Conservation (phyloP, 2,888 invertebrate species). For the Pseudanteris insignis region DNA sequence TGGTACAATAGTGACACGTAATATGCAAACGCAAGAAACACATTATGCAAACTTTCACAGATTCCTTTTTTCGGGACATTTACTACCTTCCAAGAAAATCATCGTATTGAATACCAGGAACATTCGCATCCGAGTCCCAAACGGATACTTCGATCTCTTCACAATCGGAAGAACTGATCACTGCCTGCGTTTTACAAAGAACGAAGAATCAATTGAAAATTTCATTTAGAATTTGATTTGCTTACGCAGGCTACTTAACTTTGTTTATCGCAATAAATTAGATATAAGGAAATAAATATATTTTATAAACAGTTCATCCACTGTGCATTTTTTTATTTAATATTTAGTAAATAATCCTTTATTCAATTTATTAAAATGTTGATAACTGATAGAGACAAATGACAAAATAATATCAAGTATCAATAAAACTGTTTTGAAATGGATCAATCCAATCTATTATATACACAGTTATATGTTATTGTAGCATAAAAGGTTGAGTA, state of each 20-base stretch:
- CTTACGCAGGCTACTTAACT: conserved; percentile 10
- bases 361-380: too few species aligned
- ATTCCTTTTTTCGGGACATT: conserved; percentile 41
- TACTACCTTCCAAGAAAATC: conserved; percentile 85
- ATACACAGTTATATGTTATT: too few species aligned
- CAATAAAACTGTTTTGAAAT: too few species aligned
- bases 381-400: too few species aligned
- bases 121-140: conserved; percentile 86
- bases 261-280: background rate
- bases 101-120: conserved; percentile 81
- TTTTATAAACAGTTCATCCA: background rate
- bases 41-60: conserved; percentile 22
- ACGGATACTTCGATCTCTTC: conserved; percentile 79
- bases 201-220: too few species aligned
- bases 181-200: conserved; percentile 71
- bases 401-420: too few species aligned
- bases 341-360: too few species aligned
- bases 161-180: conserved; percentile 78
- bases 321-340: background rate
- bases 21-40: conserved; percentile 11
- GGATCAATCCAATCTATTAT: too few species aligned
- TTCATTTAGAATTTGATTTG: too few species aligned
- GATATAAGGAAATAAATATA: conserved; percentile 12
- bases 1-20: conserved; percentile 14
- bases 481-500: too few species aligned